phyloP scores from a whole-genome alignment of 2,113 vertebrate species.

The Lynx canadensis region DNA sequence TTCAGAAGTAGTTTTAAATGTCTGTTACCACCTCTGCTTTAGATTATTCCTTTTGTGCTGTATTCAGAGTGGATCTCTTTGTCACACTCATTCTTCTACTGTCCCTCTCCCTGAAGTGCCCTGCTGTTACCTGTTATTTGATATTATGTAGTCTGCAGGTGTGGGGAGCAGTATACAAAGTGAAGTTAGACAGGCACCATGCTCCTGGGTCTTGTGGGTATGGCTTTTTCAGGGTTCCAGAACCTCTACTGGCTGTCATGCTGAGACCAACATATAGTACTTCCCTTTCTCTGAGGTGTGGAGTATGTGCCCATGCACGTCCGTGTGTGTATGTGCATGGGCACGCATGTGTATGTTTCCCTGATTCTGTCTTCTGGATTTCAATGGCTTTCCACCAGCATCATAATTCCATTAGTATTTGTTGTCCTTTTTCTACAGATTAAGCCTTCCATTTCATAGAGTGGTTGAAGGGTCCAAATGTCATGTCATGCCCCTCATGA shows the following conservation, averaged over 20 bases:
- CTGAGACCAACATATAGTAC: background rate
- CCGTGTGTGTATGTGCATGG: too few relatives aligned
- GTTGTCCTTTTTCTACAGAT: background rate
- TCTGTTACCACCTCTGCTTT: background rate
- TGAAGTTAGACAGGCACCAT: background rate
- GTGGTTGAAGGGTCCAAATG: background rate
- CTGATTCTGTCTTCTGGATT: background rate
- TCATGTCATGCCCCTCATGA: background rate
- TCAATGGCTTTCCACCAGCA: background rate
- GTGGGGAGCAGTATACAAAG: background rate
- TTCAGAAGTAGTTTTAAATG: background rate
- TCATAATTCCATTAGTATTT: background rate
- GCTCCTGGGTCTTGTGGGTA: background rate
- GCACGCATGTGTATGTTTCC: too few relatives aligned
- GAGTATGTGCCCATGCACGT: fast-evolving
- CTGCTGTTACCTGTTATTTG: background rate
- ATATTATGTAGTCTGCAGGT: background rate
- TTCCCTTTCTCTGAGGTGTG: background rate
- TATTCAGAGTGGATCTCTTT: background rate
- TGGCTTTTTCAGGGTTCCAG: background rate
- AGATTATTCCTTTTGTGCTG: background rate
- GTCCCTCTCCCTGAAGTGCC: background rate
- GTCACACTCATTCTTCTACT: background rate
- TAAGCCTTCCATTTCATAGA: background rate
- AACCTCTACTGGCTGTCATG: background rate